Base-by-base conservation (phyloP, 2,113 vertebrate genomes). In the Hippolais icterina region DNA sequence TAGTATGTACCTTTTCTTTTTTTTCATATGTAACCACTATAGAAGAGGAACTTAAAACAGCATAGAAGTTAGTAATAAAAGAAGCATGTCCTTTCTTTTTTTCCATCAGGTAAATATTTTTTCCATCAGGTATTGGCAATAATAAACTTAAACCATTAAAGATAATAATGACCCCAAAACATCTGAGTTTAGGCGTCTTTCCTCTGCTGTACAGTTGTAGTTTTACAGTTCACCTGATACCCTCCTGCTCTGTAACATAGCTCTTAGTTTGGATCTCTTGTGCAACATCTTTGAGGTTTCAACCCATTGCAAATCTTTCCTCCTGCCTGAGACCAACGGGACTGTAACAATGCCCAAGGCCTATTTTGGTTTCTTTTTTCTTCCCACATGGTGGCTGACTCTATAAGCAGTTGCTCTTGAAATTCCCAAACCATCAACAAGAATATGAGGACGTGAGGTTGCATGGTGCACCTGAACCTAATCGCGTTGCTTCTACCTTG, bases 361-460 rank as follows among this genome's bases (percentile, higher is more conserved):
- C 64, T 94, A 42, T 94, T 94, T 93, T 3, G 0, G 13, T 53
- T 87, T 87, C 31, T 49, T 63, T 47, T 60, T 76, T 31, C 7
- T 41, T 72, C n/a, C 14, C 59, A 77, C 33, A 22, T 23, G 15
- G 44, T 52, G n/a, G 25, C 89, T 91, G 86, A 83, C 78, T 92
- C 69, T 76, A 25, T 59, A 87, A 94, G 69, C 78, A 89, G 57
- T 46, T 69, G 41, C 71, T 79, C 25, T 97, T 74, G 87, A 57
- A 83, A 81, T 95, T 94, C 83, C 92, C 83, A 64, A 53, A 69
- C 53, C 81, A 83, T 72, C 57, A 90, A 87, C 44, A 70, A 66
- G 49, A 89, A 86, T 68, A 35, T 80, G 91, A 97, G 86, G 93
- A 95, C 25, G 24, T 69, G 93, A 93, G 87, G 78, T 83, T 93